Evolutionary conservation across 2,888 invertebrate species (phyloP), one percentile per base, ranked within the genome.

Genomic region (Amiota communis): DNA sequence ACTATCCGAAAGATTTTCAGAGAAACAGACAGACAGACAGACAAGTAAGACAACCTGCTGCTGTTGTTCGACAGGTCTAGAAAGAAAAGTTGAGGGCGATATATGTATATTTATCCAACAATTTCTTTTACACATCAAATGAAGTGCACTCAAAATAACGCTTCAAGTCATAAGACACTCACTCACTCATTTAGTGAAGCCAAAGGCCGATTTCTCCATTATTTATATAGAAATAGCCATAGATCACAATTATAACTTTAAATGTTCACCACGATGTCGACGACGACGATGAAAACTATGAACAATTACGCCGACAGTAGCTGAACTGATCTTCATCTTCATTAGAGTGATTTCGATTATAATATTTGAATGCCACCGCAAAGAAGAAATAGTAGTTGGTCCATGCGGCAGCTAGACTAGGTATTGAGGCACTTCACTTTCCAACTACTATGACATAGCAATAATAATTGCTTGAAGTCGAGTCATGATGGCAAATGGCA

Each of bases 271-370:
- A 53, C 12, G 12, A 12, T 2, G 23, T 23, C 63, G 15, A 13
- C 63, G 46, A 13, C 63, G 46, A 46, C 63, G 23, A 17, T 15
- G 20, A 15, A 15, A 47, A 15, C 67, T 17, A 4, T 53, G 51
- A 65, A 74, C 78, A 86, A 87, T 88, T 88, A 87, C 78, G 83
- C 85, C 80, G 86, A 84, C 87, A 87, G 87, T 87, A 87, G 87
- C 87, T 74, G 79, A 76, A 68, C 65, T 81, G 83, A 87, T 87
- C 88, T 86, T 87, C 88, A 87, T 85, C 87, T 87, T 87, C 87
- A 87, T 87, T 86, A 81, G 81, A 87, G 86, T 80, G 79, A 82
- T 84, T 86, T 83, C 80, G 82, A 86, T 81, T 83, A 85, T 82
- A 36, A 36, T 36, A 82, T 85, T 87, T 85, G 86, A 84, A 86